Evolutionary conservation across 1,140 invertebrate species (phyloP), one percentile per base, ranked within the genome.

Genomic region (Drosophila hydei): DNA sequence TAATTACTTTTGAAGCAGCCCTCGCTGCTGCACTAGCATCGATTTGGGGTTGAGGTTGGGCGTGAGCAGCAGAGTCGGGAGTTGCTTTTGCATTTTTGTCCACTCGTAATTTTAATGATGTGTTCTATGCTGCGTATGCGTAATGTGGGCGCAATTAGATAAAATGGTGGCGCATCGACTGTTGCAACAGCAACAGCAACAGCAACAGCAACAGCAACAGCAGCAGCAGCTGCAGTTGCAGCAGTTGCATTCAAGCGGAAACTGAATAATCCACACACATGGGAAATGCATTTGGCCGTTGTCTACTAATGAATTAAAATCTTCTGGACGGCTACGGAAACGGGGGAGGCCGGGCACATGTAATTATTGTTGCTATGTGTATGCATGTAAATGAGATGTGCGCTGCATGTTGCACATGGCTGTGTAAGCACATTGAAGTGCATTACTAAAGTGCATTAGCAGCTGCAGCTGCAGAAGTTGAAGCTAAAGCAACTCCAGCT

Each of bases 301-400:
- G 81, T 85, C 81, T 80, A 87, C 81, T 85, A 85, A 85, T 85
- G 83, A 85, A 85, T 85, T 85, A 85, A 84, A 85, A 87, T 85
- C 77, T 81, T 79, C 79, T 85, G 77, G 79, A 71, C 79, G 77
- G 64, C 30, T 50, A 43, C 59, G 38, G 72, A 42, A 38, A 25
- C 33, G 45, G 25, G 45, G 25, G 19, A 51, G 75, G 55, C 30
- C 60, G 68, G 60, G 79, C 64, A 87, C 67, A 77, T 85, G 81
- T 85, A 85, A 85, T 85, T 85, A 85, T 85, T 84, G 76, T 72
- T 85, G 70, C 65, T 55, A 43, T 38, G 16, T 50, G 18, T 25
- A 38, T 9, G 19, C 14, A 19, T 79, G 77, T 71, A 79, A 79
- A 79, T 79, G 77, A 79, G 77, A 30, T 74, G 58, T 68, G 23